Evolutionary conservation across 1,140 invertebrate species (phyloP).

Genomic region (Achatina immaculata): DNA sequence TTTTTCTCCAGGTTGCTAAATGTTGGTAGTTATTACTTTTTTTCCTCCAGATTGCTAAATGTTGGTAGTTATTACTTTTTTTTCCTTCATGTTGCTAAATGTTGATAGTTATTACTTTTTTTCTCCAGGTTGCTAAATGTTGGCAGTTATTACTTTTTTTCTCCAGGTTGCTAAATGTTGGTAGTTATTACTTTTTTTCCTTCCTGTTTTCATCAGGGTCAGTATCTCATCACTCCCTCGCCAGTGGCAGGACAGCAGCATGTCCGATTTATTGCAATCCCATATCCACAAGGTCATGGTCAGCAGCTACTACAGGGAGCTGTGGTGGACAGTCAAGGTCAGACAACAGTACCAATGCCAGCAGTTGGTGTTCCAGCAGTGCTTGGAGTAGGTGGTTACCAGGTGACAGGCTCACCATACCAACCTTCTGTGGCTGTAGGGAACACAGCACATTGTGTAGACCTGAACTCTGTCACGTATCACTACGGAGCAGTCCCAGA

Average conservation of each 20-base stretch:
- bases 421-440: not conserved
- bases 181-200: too few relatives aligned
- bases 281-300: conserved; percentile 7
- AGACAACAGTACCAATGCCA: conserved; percentile 32
- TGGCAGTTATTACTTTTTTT: too few relatives aligned
- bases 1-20: too few relatives aligned
- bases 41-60: too few relatives aligned
- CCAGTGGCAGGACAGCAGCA: not conserved
- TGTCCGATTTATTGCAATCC: conserved; percentile 7
- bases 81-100: too few relatives aligned
- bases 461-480: not conserved
- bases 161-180: too few relatives aligned
- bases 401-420: not conserved
- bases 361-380: conserved; percentile 3
- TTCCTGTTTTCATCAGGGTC: not conserved
- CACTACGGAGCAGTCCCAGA: conserved; percentile 10
- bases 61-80: too few relatives aligned
- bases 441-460: not conserved
- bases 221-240: not conserved
- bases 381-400: not conserved
- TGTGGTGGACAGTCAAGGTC: conserved; percentile 6
- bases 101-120: too few relatives aligned
- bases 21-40: too few relatives aligned
- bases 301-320: not conserved
- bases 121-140: too few relatives aligned